Evolutionary conservation across 2,888 invertebrate species (phyloP), one percentile per base, ranked within the genome.

Genomic region (Noctuana brunneofusca): DNA sequence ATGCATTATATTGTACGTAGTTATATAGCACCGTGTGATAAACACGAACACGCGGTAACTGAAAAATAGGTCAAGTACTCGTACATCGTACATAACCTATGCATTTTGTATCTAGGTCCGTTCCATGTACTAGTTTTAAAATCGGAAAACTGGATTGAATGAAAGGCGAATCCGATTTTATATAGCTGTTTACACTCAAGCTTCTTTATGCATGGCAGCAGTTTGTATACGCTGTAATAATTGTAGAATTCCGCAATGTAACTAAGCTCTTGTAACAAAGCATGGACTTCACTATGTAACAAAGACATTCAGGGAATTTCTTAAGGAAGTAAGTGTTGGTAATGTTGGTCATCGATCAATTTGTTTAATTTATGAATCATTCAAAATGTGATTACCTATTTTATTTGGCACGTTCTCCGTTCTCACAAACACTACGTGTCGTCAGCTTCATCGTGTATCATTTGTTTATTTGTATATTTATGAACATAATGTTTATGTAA

Each of bases 31-130:
- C 43, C 27, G 32, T 53, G 27, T 22, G 32, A 59, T 53, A 54
- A 60, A 60, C 60, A 60, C 53, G 54, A 38, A 35, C 59, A 22
- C 30, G 41, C 30, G 41, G 9, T 30, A 16, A 20, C 48, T 48
- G 54, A 48, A 54, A 59, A 54, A 60, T 60, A 48, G 60, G 60
- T 48, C 60, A 60, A 60, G 54, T 60, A 54, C 38, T 43, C 11
- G 43, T 18, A 43, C 16, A 11, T 43, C 11, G 43, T 18, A 43
- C 16, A 11, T 24, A 52, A 48, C 48, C 54, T 54, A 48, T 60
- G 60, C 48, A 54, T 60, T 48, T 54, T 27, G 48, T 48, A 60
- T 60, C 60, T 60, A 60, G 54, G 18, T 35, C 18, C 43, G 27
- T 24, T 54, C 20, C 46, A 48, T 35, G 54, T 38, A 46, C 48